phyloP scores from a whole-genome alignment of 2,888 invertebrate species.

The Ditylenchus weischeri region DNA sequence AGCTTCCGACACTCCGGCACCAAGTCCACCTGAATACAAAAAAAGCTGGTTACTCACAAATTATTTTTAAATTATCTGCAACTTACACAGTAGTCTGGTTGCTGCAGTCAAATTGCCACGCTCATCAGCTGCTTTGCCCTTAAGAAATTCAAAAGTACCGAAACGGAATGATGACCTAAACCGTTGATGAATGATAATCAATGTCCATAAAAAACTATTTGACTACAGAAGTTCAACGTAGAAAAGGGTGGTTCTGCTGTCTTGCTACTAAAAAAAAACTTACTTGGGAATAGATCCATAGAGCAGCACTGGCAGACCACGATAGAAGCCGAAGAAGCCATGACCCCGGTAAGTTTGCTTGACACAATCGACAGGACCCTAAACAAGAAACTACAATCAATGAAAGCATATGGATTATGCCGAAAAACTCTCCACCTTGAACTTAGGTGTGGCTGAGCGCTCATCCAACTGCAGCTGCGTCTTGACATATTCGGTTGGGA shows the following conservation, averaged over 20 bases:
- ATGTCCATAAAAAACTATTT: too few relatives aligned
- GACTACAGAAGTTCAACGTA: too few relatives aligned
- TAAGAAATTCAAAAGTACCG: constrained; percentile 91
- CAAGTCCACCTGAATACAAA: constrained; percentile 76
- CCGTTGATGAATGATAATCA: too few relatives aligned
- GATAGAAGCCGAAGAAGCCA: constrained; percentile 86
- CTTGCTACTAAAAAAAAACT: too few relatives aligned
- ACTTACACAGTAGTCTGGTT: constrained; percentile 64
- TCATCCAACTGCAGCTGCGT: constrained; percentile 97
- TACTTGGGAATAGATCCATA: constrained; percentile 87
- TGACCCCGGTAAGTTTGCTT: constrained; percentile 82
- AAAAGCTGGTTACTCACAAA: background rate
- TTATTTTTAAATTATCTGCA: background rate
- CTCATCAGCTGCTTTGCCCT: constrained; percentile 72
- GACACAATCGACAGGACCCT: constrained; percentile 55
- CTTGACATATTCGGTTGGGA: constrained; percentile 96
- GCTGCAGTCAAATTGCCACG: constrained; percentile 76
- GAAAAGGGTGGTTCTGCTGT: too few relatives aligned
- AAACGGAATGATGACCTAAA: constrained; percentile 84
- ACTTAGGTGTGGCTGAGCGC: constrained; percentile 71
- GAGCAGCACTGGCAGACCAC: constrained; percentile 88
- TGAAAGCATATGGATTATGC: background rate
- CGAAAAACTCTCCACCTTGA: constrained; percentile 61
- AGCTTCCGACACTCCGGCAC: constrained; percentile 88
- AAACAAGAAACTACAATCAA: background rate